phyloP scores from a whole-genome alignment of 2,113 vertebrate species.

The Rhea pennata region DNA sequence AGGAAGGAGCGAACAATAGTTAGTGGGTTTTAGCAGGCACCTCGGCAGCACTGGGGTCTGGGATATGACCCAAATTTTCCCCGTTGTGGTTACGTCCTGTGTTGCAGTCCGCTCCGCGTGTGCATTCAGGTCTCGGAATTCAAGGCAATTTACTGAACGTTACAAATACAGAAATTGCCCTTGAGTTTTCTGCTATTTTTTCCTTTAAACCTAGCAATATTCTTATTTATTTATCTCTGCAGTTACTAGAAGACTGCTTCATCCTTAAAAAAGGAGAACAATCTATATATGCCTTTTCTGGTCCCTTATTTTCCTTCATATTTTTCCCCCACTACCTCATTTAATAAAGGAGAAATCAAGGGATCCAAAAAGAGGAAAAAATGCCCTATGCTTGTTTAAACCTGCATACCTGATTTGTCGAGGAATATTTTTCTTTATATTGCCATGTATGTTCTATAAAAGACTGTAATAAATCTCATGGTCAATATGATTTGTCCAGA shows the following conservation, averaged over 20 bases:
- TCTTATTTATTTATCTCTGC: not conserved
- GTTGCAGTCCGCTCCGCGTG: not conserved
- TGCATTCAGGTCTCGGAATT: not conserved
- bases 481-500: constrained; percentile 35
- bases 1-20: constrained; percentile 30
- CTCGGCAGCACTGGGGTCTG: not conserved
- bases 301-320: not conserved
- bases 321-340: not conserved
- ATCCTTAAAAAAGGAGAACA: not conserved
- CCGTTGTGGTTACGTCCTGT: not conserved
- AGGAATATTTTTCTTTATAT: not conserved
- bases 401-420: not conserved
- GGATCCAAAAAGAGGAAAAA: not conserved
- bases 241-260: not conserved
- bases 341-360: not conserved
- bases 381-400: not conserved
- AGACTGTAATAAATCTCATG: constrained; percentile 14
- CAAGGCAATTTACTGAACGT: not conserved
- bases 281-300: not conserved
- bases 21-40: not conserved
- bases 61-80: constrained; percentile 42
- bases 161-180: not conserved
- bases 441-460: constrained; percentile 2
- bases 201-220: not conserved
- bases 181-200: constrained; percentile 27